A percentile compares a stretch with the other conserved stretches of the same genome.
Evolutionary conservation across 2,888 invertebrate species (phyloP).

Genomic region (Apotomis capreana): DNA sequence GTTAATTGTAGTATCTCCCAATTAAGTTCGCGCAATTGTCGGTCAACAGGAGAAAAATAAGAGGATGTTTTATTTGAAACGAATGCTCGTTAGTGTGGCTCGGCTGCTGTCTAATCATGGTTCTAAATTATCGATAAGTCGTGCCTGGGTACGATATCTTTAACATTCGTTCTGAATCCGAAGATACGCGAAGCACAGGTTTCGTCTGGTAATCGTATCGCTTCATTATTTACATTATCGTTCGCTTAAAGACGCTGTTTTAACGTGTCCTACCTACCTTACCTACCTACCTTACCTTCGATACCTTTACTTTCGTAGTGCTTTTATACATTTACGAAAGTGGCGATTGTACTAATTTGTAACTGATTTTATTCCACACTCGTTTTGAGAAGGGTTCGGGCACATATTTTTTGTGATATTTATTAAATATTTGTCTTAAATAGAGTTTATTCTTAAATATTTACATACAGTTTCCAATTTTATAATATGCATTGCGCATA

Average conservation of each 20-base stretch:
- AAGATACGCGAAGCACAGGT: slow-evolving; percentile 73
- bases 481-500: too few relatives aligned
- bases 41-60: slow-evolving; percentile 76
- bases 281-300: not conserved
- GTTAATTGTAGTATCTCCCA: slow-evolving; percentile 60
- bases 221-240: slow-evolving; percentile 51
- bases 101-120: slow-evolving; percentile 76
- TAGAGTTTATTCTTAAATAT: too few relatives aligned
- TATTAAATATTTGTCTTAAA: too few relatives aligned
- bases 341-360: not conserved
- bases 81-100: slow-evolving; percentile 80
- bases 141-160: slow-evolving; percentile 73
- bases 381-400: too few relatives aligned
- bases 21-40: slow-evolving; percentile 75
- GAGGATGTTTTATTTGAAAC: slow-evolving; percentile 68
- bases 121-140: slow-evolving; percentile 82
- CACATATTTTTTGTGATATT: too few relatives aligned
- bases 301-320: not conserved
- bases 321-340: not conserved
- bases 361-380: too few relatives aligned
- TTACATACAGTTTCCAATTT: too few relatives aligned
- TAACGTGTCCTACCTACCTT: too few relatives aligned
- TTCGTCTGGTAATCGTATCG: slow-evolving; percentile 66
- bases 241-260: slow-evolving; percentile 19
- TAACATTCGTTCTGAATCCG: slow-evolving; percentile 74